Conservation (phyloP, 2,797 vertebrate species). For the Spea hammondii region DNA sequence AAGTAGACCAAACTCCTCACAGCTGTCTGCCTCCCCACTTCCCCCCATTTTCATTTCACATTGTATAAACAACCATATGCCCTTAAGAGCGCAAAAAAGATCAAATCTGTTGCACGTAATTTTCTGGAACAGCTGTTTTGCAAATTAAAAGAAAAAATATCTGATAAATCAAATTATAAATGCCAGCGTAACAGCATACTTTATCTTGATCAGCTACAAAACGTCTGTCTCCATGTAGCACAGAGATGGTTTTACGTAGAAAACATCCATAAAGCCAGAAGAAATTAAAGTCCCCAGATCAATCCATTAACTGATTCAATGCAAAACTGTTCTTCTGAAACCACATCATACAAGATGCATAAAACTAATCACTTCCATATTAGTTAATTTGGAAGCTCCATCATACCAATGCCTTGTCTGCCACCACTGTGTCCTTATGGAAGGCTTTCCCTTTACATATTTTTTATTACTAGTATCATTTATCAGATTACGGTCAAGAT, state of each 20-base stretch:
- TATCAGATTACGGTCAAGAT: too few species aligned
- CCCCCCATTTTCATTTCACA: slow-evolving; percentile 21
- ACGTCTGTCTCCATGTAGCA: slow-evolving; percentile 31
- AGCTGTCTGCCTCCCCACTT: slow-evolving; percentile 19
- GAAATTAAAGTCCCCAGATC: not conserved
- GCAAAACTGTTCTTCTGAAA: not conserved
- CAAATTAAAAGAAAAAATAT: slow-evolving; percentile 51
- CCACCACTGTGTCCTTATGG: too few species aligned
- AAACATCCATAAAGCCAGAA: slow-evolving; percentile 26
- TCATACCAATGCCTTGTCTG: too few species aligned
- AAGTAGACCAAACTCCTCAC: slow-evolving; percentile 29
- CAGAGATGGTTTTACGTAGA: slow-evolving; percentile 26
- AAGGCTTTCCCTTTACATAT: too few species aligned
- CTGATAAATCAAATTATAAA: slow-evolving; percentile 51
- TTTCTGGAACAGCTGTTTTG: slow-evolving; percentile 48
- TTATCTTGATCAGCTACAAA: slow-evolving; percentile 42
- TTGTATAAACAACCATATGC: slow-evolving; percentile 45
- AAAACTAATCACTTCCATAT: too few species aligned
- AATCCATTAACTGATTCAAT: slow-evolving; percentile 14
- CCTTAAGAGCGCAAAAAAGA: slow-evolving; percentile 46
- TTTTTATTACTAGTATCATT: too few species aligned
- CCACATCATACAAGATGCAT: too few species aligned
- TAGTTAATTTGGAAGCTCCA: too few species aligned
- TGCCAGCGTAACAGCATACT: slow-evolving; percentile 27
- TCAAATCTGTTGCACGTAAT: slow-evolving; percentile 48